phyloP scores from a whole-genome alignment of 1,140 invertebrate genomes.

The Nephotettix cincticeps region DNA sequence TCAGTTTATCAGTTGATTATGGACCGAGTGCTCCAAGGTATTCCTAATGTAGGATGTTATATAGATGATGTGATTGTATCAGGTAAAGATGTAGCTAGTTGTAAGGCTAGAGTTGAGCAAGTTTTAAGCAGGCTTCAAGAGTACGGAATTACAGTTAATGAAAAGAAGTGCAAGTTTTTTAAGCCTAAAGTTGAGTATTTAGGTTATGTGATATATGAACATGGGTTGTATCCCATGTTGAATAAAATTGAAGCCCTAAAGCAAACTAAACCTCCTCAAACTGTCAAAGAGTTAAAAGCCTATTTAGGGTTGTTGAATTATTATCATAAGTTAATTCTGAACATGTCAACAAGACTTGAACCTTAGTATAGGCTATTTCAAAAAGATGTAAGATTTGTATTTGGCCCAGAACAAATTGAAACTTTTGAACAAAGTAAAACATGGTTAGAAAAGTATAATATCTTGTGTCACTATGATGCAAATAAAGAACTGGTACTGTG shows the following conservation, averaged over 20 bases:
- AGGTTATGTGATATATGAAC: conserved; percentile 4
- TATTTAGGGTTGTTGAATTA: conserved; percentile 19
- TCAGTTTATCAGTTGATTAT: not conserved
- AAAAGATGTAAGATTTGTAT: too few species aligned
- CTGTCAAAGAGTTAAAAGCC: not conserved
- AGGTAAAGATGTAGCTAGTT: too few species aligned
- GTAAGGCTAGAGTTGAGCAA: not conserved
- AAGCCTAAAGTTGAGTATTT: not conserved
- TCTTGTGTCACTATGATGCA: conserved; percentile 40
- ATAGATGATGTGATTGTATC: conserved; percentile 16
- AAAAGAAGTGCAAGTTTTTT: not conserved
- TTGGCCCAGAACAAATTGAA: too few species aligned
- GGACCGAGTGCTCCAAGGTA: not conserved
- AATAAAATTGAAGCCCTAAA: not conserved
- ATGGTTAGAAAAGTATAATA: too few species aligned
- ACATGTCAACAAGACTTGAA: conserved; percentile 28
- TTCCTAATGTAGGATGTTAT: not conserved
- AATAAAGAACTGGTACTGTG: not conserved
- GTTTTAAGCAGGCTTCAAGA: conserved; percentile 3
- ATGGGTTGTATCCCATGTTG: not conserved
- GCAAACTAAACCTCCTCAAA: not conserved
- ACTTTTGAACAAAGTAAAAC: too few species aligned
- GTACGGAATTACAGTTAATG: not conserved
- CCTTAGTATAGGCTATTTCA: too few species aligned
- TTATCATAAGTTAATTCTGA: conserved; percentile 17